Conservation (phyloP, 2,888 invertebrate genomes). For the Drosophila colorata region DNA sequence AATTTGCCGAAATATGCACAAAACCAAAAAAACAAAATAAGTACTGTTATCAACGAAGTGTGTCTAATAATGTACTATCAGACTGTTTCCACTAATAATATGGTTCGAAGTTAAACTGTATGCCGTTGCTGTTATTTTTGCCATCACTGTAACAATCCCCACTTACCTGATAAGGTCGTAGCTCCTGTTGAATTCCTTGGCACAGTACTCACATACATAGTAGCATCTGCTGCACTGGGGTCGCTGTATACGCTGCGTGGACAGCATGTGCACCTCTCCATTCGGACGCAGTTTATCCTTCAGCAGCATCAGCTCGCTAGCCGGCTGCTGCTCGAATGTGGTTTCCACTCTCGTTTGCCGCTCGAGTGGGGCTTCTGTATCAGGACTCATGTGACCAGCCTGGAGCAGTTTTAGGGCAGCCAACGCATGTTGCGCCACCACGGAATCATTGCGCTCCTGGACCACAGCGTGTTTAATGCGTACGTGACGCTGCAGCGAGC, state of each 20-base stretch:
- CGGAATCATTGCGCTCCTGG: not conserved
- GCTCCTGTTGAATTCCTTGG: slow-evolving; percentile 68
- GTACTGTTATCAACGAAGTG: too few species aligned
- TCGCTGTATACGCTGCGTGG: slow-evolving; percentile 41
- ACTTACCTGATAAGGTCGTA: slow-evolving; percentile 74
- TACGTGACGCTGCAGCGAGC: slow-evolving; percentile 46
- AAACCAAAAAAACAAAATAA: too few species aligned
- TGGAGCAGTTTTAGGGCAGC: slow-evolving; percentile 44
- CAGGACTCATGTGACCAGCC: not conserved
- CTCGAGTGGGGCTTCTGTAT: slow-evolving; percentile 10
- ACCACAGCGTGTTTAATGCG: slow-evolving; percentile 19
- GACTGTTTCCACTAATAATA: too few species aligned
- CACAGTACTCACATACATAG: slow-evolving; percentile 73
- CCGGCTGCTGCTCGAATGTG: slow-evolving; percentile 32
- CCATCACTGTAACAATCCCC: too few species aligned
- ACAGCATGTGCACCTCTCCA: slow-evolving; percentile 2
- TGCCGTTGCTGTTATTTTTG: too few species aligned
- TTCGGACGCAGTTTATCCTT: slow-evolving; percentile 24
- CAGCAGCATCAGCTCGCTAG: slow-evolving; percentile 22
- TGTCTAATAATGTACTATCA: too few species aligned
- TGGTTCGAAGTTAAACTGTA: too few species aligned
- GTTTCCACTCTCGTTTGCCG: slow-evolving; percentile 15
- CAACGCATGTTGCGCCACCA: slow-evolving; percentile 41
- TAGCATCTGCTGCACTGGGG: slow-evolving; percentile 27
- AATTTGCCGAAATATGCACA: too few species aligned